Conservation (phyloP, 1,140 invertebrate species). For the Drosophila murphyi region DNA sequence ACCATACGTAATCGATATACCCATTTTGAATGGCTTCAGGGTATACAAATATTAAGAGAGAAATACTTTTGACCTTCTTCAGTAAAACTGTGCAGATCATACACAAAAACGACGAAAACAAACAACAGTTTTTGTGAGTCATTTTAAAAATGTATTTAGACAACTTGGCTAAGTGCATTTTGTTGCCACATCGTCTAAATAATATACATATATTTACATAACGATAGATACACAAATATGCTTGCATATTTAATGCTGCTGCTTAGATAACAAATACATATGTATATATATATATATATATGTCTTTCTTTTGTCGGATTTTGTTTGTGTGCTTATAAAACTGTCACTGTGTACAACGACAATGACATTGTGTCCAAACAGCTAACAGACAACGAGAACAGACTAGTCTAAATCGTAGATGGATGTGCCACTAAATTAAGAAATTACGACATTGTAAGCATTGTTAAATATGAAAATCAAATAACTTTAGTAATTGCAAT, state of each 20-base stretch:
- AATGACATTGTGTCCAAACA: constrained; percentile 57
- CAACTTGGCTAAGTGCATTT: constrained; percentile 55
- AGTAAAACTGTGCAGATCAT: background rate
- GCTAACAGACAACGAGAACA: constrained; percentile 1
- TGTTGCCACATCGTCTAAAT: constrained; percentile 13
- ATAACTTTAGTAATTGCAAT: constrained; percentile 8
- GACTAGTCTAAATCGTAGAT: constrained; percentile 8
- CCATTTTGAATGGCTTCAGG: too few species aligned
- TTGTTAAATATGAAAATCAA: background rate
- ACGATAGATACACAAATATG: constrained; percentile 14
- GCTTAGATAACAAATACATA: constrained; percentile 66
- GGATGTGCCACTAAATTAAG: constrained; percentile 13
- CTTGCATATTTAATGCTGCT: constrained; percentile 28
- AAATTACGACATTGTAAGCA: background rate
- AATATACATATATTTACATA: background rate
- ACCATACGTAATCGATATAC: too few species aligned
- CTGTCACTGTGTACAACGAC: constrained; percentile 46
- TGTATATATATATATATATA: constrained; percentile 27
- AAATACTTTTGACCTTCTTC: background rate
- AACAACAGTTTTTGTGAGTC: background rate
- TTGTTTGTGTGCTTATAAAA: constrained; percentile 62
- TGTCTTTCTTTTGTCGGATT: constrained; percentile 62
- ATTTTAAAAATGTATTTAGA: constrained; percentile 21
- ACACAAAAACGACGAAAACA: background rate
- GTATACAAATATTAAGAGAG: background rate